Evolutionary conservation across 2,113 vertebrate genomes (phyloP), one percentile per base, ranked within the genome.

Genomic region (Glareola pratincola): DNA sequence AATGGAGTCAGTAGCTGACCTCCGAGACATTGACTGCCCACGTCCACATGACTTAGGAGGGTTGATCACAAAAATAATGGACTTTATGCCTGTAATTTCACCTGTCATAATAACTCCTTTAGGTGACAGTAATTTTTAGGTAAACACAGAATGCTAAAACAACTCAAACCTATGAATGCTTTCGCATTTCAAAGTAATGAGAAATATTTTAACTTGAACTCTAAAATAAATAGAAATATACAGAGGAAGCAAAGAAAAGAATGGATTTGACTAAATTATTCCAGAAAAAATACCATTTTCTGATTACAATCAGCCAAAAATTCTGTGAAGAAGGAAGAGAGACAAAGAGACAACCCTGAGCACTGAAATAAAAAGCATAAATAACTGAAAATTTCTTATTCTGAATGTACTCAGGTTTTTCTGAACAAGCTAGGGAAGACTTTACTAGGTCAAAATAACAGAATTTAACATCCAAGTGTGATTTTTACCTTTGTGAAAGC

Each of bases 31-130:
- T 45, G 54, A 37, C 12, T 80, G 27, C 20, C 16, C 17, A 36
- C 0, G 0, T 53, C 22, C 4, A 2, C 13, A 8, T 39, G 15
- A 56, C 10, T 8, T 53, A 26, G 27, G 13, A 39, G 8, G 3
- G 15, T 8, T 72, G 20, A 77, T 66, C 48, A 62, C 30, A 57
- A 73, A 41, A 9, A 2, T 69, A 81, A 76, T 18, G 19, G 27
- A 85, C 19, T 64, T 87, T 34, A 78, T 30, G 57, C 10, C 1
- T 2, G 5, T 48, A 34, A 48, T 78, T 94, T 86, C 15, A 34
- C 47, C 10, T 57, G 76, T 73, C 57, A 60, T 32, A 82, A 45
- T 29, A 83, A 53, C n/a, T 62, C 21, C 53, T 69, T 69, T 9
- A 57, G 3, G 8, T 45, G 24, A 75, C 22, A 86, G 6, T 50